Evolutionary conservation across 2,797 vertebrate genomes (phyloP).

Genomic region (Pangasius macronema): DNA sequence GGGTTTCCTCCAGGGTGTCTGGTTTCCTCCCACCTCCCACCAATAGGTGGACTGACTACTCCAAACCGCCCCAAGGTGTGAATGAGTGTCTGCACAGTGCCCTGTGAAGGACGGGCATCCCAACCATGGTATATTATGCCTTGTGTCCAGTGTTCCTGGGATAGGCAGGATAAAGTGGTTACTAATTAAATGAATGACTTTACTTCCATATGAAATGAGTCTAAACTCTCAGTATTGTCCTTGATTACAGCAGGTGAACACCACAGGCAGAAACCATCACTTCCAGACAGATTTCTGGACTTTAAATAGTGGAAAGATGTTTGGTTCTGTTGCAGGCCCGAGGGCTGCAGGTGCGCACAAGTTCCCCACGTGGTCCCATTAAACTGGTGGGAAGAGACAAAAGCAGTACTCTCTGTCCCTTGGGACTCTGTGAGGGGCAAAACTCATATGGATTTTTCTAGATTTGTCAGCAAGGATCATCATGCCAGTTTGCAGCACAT

Average conservation of each 20-base stretch:
- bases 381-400: slow-evolving; percentile 48
- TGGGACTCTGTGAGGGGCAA: background rate
- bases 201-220: background rate
- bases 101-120: background rate
- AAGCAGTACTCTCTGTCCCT: slow-evolving; percentile 44
- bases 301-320: slow-evolving; percentile 61
- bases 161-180: background rate
- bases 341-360: slow-evolving; percentile 37
- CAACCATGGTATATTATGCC: background rate
- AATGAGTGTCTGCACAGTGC: background rate
- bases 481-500: background rate
- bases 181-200: background rate
- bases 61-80: background rate
- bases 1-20: background rate
- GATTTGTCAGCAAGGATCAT: slow-evolving; percentile 5
- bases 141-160: background rate
- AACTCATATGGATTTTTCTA: background rate
- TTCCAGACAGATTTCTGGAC: slow-evolving; percentile 45
- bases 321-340: slow-evolving; percentile 44
- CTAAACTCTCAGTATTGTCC: background rate
- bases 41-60: background rate
- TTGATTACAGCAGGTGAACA: background rate
- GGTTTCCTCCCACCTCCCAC: background rate
- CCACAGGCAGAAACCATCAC: slow-evolving; percentile 10
- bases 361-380: slow-evolving; percentile 31